Evolutionary conservation across 2,888 invertebrate genomes (phyloP).

Genomic region (Antheraea assamensis): DNA sequence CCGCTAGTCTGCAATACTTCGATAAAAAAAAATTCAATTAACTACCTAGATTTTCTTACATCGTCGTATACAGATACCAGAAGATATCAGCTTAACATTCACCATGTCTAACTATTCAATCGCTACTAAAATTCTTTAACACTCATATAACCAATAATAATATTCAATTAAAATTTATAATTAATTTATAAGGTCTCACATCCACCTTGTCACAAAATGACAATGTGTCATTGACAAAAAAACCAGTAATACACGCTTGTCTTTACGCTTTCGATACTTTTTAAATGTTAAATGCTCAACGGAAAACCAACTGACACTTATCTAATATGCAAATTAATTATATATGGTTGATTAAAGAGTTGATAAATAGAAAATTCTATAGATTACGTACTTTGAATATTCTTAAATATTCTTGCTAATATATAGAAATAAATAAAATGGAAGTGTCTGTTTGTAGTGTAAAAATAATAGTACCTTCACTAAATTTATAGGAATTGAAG

Average conservation of each 20-base stretch:
- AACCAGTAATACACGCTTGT: slow-evolving; percentile 20
- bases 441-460: no score
- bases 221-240: slow-evolving; percentile 35
- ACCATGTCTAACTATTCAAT: neutral
- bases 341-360: neutral
- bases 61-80: neutral
- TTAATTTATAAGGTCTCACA: slow-evolving; percentile 38
- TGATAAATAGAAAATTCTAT: neutral
- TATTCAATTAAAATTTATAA: slow-evolving; percentile 31
- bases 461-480: no score
- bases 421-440: no score
- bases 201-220: slow-evolving; percentile 34
- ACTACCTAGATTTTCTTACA: neutral
- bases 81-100: neutral
- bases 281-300: slow-evolving; percentile 9
- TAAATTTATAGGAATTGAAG: no score
- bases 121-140: neutral
- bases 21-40: neutral
- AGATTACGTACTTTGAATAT: neutral
- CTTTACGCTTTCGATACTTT: slow-evolving; percentile 18
- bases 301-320: slow-evolving; percentile 3
- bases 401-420: neutral
- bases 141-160: slow-evolving; percentile 4
- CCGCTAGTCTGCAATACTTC: neutral
- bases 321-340: neutral